Conservation (phyloP, 1,140 invertebrate genomes). For the Drosophila virilis region DNA sequence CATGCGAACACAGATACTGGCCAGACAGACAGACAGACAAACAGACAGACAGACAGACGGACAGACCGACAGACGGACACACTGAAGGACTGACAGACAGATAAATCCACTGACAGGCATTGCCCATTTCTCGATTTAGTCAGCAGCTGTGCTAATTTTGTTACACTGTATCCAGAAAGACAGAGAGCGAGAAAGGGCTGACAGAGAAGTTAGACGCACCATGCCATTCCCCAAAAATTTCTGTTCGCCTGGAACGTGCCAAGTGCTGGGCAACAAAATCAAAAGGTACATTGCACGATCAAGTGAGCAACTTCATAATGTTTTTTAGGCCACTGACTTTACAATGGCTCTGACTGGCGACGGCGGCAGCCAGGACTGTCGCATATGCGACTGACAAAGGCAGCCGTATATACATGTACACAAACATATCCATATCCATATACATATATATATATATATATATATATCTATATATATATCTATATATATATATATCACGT, state of each 20-base stretch:
- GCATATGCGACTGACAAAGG: conserved; percentile 27
- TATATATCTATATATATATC: not conserved
- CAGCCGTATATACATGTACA: not conserved
- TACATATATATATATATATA: not conserved
- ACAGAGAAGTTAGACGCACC: not conserved
- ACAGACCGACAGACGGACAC: conserved; percentile 20
- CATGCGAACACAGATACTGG: conserved; percentile 25
- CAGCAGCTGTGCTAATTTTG: conserved; percentile 42
- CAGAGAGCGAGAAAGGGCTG: not conserved
- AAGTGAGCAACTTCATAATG: conserved; percentile 83
- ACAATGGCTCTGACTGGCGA: conserved; percentile 57
- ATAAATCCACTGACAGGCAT: conserved; percentile 29
- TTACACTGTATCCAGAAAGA: conserved; percentile 12
- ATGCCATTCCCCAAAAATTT: conserved; percentile 5
- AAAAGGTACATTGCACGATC: conserved; percentile 82
- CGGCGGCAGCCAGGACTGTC: conserved; percentile 4
- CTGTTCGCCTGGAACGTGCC: conserved; percentile 54
- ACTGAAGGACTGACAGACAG: conserved; percentile 5
- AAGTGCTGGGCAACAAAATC: conserved; percentile 70
- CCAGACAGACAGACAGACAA: not conserved
- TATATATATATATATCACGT: not conserved
- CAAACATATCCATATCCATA: not conserved
- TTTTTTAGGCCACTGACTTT: conserved; percentile 78
- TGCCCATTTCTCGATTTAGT: conserved; percentile 37
- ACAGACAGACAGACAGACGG: conserved; percentile 1